Base-by-base conservation (phyloP, 2,888 invertebrate species). In the Apantesis nais region DNA sequence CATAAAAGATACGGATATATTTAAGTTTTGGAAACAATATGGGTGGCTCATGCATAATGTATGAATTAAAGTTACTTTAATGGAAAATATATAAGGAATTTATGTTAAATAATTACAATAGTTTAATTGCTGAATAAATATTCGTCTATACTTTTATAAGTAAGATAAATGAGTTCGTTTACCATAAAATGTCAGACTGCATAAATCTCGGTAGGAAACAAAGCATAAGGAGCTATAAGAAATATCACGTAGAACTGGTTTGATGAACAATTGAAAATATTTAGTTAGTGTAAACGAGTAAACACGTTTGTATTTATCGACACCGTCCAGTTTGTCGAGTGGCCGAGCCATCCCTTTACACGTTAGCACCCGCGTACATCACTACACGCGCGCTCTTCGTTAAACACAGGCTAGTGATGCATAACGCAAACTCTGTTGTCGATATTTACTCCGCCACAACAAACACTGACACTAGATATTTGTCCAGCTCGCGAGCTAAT, bases 321-420 rank as follows among this genome's bases (percentile, higher is more conserved):
- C 90, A 90, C 86, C n/a, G n/a, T n/a, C n/a, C 86, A 88, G 87
- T 76, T 85, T 83, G 86, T 90, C 86, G 88, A 93, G 94, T 92
- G 93, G 90, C 83, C 58, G 61, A 64, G 67, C 60, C 91, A 93
- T 90, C 93, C 93, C 94, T 94, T 92, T 90, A 90, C 91, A 89
- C 88, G 85, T 87, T 87, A 85, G 88, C 90, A 86, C 90, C 91
- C 89, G 90, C 75, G 74, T 71, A 77, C 77, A 75, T 75, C 86
- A 88, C 88, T 85, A 85, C 87, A 86, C 87, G 87, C 81, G 86
- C 89, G 85, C 83, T 84, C 86, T 84, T 89, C 86, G 83, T 83
- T 92, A 95, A 94, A 95, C 91, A 94, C 84, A 82, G 77, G 89
- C 90, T 95, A 95, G 95, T 95, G 95, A 95, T 95, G 95, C 95